Percentiles rank a stretch among this genome's conserved stretches.
Conservation (phyloP, 2,888 invertebrate species). For the Papilio demoleus region DNA sequence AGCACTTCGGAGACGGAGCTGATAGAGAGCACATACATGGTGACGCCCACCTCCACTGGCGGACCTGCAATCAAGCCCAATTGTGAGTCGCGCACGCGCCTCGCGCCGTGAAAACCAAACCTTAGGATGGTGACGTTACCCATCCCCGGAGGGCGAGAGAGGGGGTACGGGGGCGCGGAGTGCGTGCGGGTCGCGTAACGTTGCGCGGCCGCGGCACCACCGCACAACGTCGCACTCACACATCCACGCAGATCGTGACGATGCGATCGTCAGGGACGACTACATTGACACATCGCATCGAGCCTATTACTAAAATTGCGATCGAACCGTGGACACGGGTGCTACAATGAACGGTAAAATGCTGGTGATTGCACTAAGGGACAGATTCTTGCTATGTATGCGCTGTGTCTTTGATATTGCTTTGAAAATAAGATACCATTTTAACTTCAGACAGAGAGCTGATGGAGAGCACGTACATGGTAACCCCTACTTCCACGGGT, state of each 20-base stretch:
- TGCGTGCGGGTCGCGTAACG: constrained; percentile 53
- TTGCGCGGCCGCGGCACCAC: constrained; percentile 45
- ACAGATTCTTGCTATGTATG: constrained; percentile 76
- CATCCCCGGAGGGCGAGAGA: constrained; percentile 61
- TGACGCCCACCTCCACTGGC: constrained; percentile 98
- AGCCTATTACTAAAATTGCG: constrained; percentile 56
- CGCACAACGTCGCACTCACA: constrained; percentile 12
- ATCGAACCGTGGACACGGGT: constrained; percentile 82
- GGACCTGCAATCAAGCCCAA: constrained; percentile 93
- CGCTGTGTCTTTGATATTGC: constrained; percentile 76
- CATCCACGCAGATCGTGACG: constrained; percentile 37
- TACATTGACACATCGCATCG: constrained; percentile 50
- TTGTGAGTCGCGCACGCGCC: constrained; percentile 68
- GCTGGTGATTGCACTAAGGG: constrained; percentile 79
- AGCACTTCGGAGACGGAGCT: constrained; percentile 99
- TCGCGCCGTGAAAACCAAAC: constrained; percentile 69
- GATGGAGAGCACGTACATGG: constrained; percentile 94
- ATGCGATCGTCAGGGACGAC: constrained; percentile 42
- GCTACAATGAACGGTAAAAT: constrained; percentile 81
- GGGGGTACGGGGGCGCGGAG: constrained; percentile 58
- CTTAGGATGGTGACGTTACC: constrained; percentile 73
- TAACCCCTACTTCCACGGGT: constrained; percentile 92
- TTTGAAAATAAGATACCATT: constrained; percentile 83
- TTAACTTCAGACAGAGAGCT: constrained; percentile 93
- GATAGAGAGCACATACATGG: constrained; percentile 99